Base-by-base conservation (phyloP, 2,888 invertebrate species). In the Anaspis maculata region DNA sequence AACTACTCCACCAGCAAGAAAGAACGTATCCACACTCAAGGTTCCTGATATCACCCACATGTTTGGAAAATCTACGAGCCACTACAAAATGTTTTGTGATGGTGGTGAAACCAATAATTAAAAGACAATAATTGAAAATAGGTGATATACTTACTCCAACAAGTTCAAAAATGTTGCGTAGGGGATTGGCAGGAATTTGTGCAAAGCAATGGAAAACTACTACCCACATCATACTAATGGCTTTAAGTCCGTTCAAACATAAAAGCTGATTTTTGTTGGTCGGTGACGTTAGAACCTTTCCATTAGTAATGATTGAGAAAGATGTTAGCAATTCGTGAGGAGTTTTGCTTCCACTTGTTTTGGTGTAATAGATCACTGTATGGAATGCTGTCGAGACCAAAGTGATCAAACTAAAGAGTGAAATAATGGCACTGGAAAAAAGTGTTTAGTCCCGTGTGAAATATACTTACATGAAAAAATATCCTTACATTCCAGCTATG, bases 11-110 rank as follows among this genome's bases (percentile, higher is more conserved):
- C 74, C 74, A 45, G 77, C 56, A 19, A 73, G 59, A 49, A 78
- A 74, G 56, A 78, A 78, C 0, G 76, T 72, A 35, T 78, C 78
- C 1, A 78, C 77, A 1, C 73, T 69, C 3, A 74, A 59, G 0
- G 71, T 37, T 46, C 62, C 72, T 55, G 70, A 39, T 57, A 66
- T 47, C 23, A 42, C 13, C 22, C 37, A 43, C 25, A 39, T 42
- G 11, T 34, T 40, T 10, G 27, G 30, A 2, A 30, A 14, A 11
- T 34, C 28, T 6, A 19, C 3, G 6, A 59, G 12, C 61, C 61
- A 66, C 69, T 69, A 10, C 5, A 25, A n/a, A n/a, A n/a, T n/a
- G n/a, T n/a, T n/a, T n/a, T n/a, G n/a, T n/a, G n/a, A n/a, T n/a
- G n/a, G n/a, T n/a, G n/a, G n/a, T n/a, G n/a, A n/a, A n/a, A n/a